Base-by-base conservation (phyloP, 2,888 invertebrate species). In the Cryptus armator region DNA sequence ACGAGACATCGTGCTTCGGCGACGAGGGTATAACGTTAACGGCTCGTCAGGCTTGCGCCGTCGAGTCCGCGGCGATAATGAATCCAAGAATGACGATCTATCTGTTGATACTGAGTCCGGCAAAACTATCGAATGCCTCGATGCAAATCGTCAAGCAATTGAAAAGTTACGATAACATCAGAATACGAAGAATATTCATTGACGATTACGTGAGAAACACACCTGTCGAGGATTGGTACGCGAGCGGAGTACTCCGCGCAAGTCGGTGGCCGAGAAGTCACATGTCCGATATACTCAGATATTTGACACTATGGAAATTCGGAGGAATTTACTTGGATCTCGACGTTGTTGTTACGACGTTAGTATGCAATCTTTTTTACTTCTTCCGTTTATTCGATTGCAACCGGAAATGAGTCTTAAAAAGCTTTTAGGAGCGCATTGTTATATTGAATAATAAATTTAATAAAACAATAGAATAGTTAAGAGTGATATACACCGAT, bases 321-420 rank as follows among this genome's bases (percentile, higher is more conserved):
- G 97, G 97, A 12, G 97, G 97, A 0, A 96, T 97, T 71, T 97
- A 97, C 91, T 92, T 97, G 74, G 97, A 97, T 89, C 93, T 97
- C 87, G 97, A 97, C 91, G 95, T 97, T 2, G 94, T 97, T 14
- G 95, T 97, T 3, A 95, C 95, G 24, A 92, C 91, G 94, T 94
- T 87, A 92, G 92, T 90, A 7, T 3, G 44, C 66, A 7, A 19
- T 67, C 43, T 43, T 62, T 19, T 19, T 7, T 19, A 53, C 14
- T 66, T 0, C 19, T 37, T 66, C 46, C 53, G 6, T 59, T 51
- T 7, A 37, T 44, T 51, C 19, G 14, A 0, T 19, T 19, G 19
- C 19, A 19, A n/a, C n/a, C n/a, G n/a, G n/a, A n/a, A n/a, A 24
- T 24, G 24, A 24, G 24, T 24, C 24, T 24, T 24, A 24, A 24